Evolutionary conservation across 23 tunicate species (phyloP).

Genomic region (Ascidia mentula): DNA sequence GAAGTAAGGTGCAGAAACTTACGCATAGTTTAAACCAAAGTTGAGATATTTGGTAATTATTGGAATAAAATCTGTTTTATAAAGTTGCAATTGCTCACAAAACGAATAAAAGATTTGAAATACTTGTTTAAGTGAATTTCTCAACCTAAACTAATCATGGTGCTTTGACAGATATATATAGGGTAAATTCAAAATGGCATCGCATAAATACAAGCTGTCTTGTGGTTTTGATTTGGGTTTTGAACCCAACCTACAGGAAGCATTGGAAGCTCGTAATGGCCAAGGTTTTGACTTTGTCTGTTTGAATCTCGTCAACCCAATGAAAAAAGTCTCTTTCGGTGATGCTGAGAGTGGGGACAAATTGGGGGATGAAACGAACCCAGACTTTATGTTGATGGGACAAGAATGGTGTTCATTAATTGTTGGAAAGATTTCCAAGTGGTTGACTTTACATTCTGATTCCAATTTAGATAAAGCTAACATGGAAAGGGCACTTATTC

Average conservation of each 20-base stretch:
- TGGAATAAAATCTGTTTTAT: no score
- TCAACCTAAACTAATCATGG: no score
- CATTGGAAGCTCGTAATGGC: constrained; percentile 46
- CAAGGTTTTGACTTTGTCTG: constrained; percentile 85
- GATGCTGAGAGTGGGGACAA: constrained; percentile 34
- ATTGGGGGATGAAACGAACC: constrained; percentile 55
- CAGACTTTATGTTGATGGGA: constrained; percentile 58
- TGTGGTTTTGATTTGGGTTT: constrained; percentile 80
- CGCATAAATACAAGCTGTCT: constrained; percentile 33
- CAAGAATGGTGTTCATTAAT: constrained; percentile 81
- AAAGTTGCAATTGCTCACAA: no score
- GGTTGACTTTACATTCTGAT: constrained; percentile 22
- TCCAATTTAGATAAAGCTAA: constrained; percentile 18
- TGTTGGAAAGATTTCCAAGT: constrained; percentile 75
- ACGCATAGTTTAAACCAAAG: no score
- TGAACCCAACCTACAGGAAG: constrained; percentile 50
- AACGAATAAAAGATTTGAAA: no score
- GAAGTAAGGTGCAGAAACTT: no score
- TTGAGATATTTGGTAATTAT: no score
- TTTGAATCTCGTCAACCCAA: constrained; percentile 47
- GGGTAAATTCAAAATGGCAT: no score
- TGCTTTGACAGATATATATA: no score
- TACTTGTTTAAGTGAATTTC: no score
- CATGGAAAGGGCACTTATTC: constrained; percentile 36
- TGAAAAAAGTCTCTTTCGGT: constrained; percentile 16